These are phyloP conservation scores for Acromyrmex echinatior DNA, from an alignment of 1,140 invertebrate species.

Conservation along the genomic window DNA sequence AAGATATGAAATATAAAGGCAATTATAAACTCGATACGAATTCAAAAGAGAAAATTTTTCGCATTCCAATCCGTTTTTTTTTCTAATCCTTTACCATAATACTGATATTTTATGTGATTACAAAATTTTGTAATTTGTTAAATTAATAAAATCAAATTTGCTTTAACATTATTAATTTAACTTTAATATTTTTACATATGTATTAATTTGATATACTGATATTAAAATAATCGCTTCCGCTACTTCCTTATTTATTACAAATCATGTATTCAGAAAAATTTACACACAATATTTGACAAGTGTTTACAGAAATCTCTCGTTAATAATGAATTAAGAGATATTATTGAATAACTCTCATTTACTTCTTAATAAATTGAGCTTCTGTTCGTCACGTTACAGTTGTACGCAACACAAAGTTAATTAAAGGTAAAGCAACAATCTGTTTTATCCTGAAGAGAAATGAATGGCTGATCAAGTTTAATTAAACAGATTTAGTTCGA, in stretches of 20 bases:
- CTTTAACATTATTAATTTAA: neutral
- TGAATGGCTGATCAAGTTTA: conserved; percentile 58
- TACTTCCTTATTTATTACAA: neutral
- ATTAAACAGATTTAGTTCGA: conserved; percentile 30
- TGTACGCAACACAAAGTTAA: conserved; percentile 56
- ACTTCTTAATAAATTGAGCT: conserved; percentile 50
- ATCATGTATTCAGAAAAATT: conserved; percentile 9
- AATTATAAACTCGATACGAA: neutral
- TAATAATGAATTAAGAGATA: conserved; percentile 63
- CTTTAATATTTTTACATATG: neutral
- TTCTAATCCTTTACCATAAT: neutral
- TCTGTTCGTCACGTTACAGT: conserved; percentile 12
- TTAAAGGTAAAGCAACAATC: conserved; percentile 64
- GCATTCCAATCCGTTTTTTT: neutral
- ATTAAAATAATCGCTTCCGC: neutral
- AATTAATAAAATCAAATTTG: neutral
- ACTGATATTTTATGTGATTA: neutral
- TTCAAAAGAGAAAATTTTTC: neutral
- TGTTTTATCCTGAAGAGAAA: conserved; percentile 40
- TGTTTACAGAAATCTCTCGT: conserved; percentile 46
- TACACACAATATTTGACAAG: conserved; percentile 14
- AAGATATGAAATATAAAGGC: neutral
- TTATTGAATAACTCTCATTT: conserved; percentile 9
- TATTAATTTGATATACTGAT: neutral
- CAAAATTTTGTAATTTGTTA: neutral